phyloP scores from a whole-genome alignment of 2,888 invertebrate species.

The Microctonus brassicae region DNA sequence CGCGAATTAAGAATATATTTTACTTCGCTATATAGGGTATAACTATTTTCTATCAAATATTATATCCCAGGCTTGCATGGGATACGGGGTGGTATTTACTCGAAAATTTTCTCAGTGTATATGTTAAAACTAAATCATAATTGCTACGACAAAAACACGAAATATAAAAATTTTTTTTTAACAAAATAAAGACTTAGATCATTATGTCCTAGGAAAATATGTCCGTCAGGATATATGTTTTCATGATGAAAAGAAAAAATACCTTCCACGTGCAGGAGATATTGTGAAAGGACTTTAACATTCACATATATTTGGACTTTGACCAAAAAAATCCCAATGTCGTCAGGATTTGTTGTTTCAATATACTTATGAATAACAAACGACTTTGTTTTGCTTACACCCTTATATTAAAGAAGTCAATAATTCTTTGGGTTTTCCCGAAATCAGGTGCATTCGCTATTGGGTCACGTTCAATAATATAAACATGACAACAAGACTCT shows the following conservation, averaged over 20 bases:
- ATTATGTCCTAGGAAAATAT: slow-evolving; percentile 35
- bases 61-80: too few relatives aligned
- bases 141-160: too few relatives aligned
- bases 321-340: background rate
- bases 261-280: background rate
- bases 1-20: too few relatives aligned
- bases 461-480: slow-evolving; percentile 61
- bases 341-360: slow-evolving; percentile 59
- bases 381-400: slow-evolving; percentile 33
- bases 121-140: too few relatives aligned
- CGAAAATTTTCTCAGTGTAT: too few relatives aligned
- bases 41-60: too few relatives aligned
- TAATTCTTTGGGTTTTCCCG: slow-evolving; percentile 31
- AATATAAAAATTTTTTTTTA: too few relatives aligned
- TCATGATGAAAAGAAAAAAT: background rate
- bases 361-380: slow-evolving; percentile 54
- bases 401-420: slow-evolving; percentile 24
- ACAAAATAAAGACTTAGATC: background rate
- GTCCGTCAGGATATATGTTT: too few relatives aligned
- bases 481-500: slow-evolving; percentile 32
- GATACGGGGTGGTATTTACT: too few relatives aligned
- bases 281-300: background rate
- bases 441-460: slow-evolving; percentile 58
- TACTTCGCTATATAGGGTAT: too few relatives aligned
- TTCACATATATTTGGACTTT: background rate